Conservation (phyloP, 2,888 invertebrate genomes). For the Spialia ferax region DNA sequence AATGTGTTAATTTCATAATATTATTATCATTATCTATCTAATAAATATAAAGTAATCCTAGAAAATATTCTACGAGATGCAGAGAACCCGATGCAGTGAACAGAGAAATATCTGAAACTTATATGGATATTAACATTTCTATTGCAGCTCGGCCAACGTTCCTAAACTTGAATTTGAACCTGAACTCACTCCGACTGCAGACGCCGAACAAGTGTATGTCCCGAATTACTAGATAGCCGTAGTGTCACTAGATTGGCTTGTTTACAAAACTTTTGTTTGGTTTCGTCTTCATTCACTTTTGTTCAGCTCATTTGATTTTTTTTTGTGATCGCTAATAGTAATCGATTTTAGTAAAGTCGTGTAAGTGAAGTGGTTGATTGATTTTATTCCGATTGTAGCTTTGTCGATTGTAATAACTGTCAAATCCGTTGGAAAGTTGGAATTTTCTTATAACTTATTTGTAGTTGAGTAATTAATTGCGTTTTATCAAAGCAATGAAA, state of each 20-base stretch:
- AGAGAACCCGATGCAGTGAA: slow-evolving; percentile 2
- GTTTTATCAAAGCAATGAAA: too few relatives aligned
- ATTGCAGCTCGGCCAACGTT: slow-evolving; percentile 99
- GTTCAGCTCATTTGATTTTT: slow-evolving; percentile 36
- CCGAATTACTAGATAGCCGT: slow-evolving; percentile 60
- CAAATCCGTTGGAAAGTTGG: not conserved
- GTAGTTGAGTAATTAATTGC: too few relatives aligned
- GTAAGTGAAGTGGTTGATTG: slow-evolving; percentile 2
- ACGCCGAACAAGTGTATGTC: slow-evolving; percentile 96
- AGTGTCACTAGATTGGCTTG: slow-evolving; percentile 80
- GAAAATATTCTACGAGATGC: too few relatives aligned
- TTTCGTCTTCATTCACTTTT: slow-evolving; percentile 48
- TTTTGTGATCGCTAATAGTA: slow-evolving; percentile 26
- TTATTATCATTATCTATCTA: too few relatives aligned
- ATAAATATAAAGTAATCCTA: too few relatives aligned
- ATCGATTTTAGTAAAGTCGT: slow-evolving; percentile 20
- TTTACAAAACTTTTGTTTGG: slow-evolving; percentile 54
- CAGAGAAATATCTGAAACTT: slow-evolving; percentile 50
- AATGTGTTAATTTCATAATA: not conserved
- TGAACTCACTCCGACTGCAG: slow-evolving; percentile 96
- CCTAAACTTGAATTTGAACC: slow-evolving; percentile 98
- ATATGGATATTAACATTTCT: slow-evolving; percentile 69
- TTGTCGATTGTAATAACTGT: slow-evolving; percentile 8
- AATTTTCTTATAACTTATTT: not conserved
- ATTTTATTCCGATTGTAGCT: not conserved